Conservation (phyloP, 2,888 invertebrate species). For the Oscheius sp. region DNA sequence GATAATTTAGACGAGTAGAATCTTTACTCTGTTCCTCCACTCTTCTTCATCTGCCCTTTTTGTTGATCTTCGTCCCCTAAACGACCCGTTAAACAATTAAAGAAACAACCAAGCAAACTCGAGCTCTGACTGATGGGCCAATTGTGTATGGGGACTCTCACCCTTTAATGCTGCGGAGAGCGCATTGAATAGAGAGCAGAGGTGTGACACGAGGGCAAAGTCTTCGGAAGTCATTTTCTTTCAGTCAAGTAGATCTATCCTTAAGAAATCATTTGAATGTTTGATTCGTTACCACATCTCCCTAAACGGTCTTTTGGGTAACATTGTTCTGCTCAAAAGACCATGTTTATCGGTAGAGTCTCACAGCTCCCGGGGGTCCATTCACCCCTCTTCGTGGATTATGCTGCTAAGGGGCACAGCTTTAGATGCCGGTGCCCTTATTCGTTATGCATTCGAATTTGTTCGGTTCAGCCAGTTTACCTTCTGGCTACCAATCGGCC, state of each 20-base stretch:
- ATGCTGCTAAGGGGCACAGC: conserved; percentile 9
- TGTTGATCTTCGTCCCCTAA: background rate
- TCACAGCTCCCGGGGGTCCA: conserved; percentile 28
- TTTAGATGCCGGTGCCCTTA: conserved; percentile 16
- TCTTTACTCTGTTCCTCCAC: conserved; percentile 1
- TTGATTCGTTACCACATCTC: background rate
- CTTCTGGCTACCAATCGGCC: too few relatives aligned
- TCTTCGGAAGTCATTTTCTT: conserved; percentile 18
- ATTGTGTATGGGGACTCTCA: background rate
- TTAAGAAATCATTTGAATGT: background rate
- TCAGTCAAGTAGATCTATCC: background rate
- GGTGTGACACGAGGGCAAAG: conserved; percentile 18
- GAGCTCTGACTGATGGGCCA: background rate
- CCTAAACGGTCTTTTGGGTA: conserved; percentile 19
- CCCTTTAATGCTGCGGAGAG: conserved; percentile 19
- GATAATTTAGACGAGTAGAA: conserved; percentile 20
- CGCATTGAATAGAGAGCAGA: conserved; percentile 12
- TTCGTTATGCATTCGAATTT: conserved; percentile 25
- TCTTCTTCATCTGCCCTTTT: background rate
- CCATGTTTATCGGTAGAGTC: conserved; percentile 20
- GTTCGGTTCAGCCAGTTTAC: conserved; percentile 16
- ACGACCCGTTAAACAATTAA: background rate
- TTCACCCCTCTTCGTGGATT: conserved; percentile 2
- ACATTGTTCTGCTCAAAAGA: conserved; percentile 4
- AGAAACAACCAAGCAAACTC: too few relatives aligned